Conservation (phyloP, 64 coral and sea anemone species). For the Trachythela sp. region DNA sequence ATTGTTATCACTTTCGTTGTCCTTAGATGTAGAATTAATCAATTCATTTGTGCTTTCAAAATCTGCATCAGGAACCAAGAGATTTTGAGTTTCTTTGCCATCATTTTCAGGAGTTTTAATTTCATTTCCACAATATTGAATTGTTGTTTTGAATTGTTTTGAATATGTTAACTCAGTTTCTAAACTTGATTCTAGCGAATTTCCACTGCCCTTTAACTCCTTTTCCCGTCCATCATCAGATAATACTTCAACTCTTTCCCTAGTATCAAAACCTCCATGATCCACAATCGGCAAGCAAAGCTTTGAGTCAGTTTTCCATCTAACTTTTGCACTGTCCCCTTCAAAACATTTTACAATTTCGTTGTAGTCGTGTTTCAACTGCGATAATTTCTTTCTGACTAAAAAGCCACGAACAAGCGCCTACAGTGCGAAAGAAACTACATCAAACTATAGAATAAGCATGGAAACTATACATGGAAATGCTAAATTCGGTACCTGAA, state of each 20-base stretch:
- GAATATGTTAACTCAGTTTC: background rate
- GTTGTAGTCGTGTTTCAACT: conserved; percentile 66
- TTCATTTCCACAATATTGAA: background rate
- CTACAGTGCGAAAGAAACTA: conserved; percentile 23
- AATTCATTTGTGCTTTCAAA: no score
- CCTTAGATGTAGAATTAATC: no score
- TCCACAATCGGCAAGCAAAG: conserved; percentile 25
- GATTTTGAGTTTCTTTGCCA: background rate
- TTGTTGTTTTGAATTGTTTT: background rate
- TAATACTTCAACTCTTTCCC: background rate
- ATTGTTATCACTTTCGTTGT: no score
- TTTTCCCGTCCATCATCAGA: background rate
- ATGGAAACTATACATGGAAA: background rate
- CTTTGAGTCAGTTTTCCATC: conserved; percentile 13
- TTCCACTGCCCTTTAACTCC: no score
- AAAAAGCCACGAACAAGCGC: conserved; percentile 42
- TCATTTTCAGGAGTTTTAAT: background rate
- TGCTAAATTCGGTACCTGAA: background rate
- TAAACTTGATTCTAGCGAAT: background rate
- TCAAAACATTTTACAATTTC: conserved; percentile 62
- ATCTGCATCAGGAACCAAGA: no score
- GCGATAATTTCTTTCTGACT: conserved; percentile 32
- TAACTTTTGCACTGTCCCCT: background rate
- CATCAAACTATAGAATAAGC: background rate
- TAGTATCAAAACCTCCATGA: background rate